Percentiles rank a stretch among this genome's conserved stretches.
Evolutionary conservation across 2,113 vertebrate species (phyloP).

Genomic region (Myocastor coypus): DNA sequence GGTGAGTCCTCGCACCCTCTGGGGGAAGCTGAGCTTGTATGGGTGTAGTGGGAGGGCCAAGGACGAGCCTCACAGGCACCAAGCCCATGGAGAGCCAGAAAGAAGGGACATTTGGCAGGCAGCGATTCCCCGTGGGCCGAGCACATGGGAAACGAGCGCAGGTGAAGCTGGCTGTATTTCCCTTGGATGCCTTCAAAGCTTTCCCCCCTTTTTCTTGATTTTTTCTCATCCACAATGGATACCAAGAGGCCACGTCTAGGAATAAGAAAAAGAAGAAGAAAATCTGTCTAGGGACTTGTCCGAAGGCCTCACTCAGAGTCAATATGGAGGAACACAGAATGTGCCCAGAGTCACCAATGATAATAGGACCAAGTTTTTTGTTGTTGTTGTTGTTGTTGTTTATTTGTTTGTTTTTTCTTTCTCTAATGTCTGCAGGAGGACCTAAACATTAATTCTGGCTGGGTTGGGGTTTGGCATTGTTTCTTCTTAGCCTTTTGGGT

Average conservation of each 20-base stretch:
- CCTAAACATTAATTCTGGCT: not conserved
- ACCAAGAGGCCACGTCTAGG: not conserved
- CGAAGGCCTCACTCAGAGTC: not conserved
- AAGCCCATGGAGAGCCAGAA: not conserved
- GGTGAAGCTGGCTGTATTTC: not conserved
- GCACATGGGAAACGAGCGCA: not conserved
- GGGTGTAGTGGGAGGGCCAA: too few relatives aligned
- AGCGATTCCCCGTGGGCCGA: not conserved
- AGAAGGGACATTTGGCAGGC: fast-evolving
- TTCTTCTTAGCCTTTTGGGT: not conserved
- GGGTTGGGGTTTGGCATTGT: not conserved
- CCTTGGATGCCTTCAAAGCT: not conserved
- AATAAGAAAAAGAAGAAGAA: not conserved
- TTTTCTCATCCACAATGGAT: fast-evolving
- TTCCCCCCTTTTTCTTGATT: not conserved
- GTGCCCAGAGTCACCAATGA: too few relatives aligned
- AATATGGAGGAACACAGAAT: not conserved
- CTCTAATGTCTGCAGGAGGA: not conserved
- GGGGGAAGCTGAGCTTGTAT: not conserved
- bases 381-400: too few relatives aligned
- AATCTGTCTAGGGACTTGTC: too few relatives aligned
- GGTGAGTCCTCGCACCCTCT: not conserved
- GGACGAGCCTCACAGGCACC: too few relatives aligned
- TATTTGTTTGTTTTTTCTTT: too few relatives aligned
- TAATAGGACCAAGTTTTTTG: not conserved